Base-by-base conservation (phyloP, 2,888 invertebrate genomes). In the Ceriagrion tenellum region DNA sequence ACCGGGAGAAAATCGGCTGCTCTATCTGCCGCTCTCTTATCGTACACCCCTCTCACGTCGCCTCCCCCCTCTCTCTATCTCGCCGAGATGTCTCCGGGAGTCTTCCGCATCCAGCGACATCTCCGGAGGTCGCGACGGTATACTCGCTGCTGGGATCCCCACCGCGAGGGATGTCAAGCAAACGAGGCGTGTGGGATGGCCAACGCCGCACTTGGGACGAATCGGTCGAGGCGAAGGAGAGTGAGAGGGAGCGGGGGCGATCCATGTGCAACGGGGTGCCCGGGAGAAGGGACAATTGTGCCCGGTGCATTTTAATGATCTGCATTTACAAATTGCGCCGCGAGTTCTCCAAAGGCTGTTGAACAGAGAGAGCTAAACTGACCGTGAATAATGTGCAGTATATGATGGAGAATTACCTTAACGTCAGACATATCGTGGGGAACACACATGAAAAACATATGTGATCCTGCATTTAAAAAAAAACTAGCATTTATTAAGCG, bases 51-150 rank as follows among this genome's bases (percentile, higher is more conserved):
- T 59, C 59, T 20, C n/a, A 8, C n/a, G n/a, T 81, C 30, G 4
- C 81, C 30, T 18, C 81, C 30, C 35, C 35, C 35, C 13, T 35
- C 8, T 35, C 30, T 81, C 35, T 35, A 35, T 30, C 81, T 81
- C 69, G 26, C n/a, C 69, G 69, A 12, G 81, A 35, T 81, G 81
- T 81, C 81, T 81, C 81, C 81, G 81, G 2, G 35, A 12, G 81
- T 81, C 35, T 35, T 81, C 81, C 81, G 18, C 30, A 35, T 35
- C 30, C 81, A 81, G 81, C 30, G 81, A 81, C 81, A 81, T 81
- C 81, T 81, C 81, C 81, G 81, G 81, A 81, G 81, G 81, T 30
- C 81, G 35, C 35, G 81, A 20, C 59, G 59, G 59, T 35, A 81
- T 35, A 35, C 81, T 35, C 81, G 81, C 81, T 30, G 8, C 18